Evolutionary conservation across 2,113 vertebrate genomes (phyloP).

Genomic region (Rynchops niger): DNA sequence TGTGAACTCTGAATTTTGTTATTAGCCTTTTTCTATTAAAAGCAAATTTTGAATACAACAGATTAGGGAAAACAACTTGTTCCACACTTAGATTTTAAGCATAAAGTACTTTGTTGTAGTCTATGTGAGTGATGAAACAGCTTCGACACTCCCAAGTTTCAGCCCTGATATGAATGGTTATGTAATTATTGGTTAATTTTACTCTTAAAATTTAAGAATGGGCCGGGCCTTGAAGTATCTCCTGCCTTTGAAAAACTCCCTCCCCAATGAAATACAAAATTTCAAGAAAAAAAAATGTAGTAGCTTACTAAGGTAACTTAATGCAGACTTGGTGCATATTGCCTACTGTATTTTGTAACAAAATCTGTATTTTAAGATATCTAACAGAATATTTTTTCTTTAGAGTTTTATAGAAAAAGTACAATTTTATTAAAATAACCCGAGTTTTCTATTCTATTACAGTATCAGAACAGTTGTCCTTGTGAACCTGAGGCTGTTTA

Average conservation of each 20-base stretch:
- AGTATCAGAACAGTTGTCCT: background rate
- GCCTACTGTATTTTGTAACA: background rate
- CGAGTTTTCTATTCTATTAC: background rate
- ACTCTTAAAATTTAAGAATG: background rate
- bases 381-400: background rate
- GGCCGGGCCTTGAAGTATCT: background rate
- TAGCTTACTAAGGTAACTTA: background rate
- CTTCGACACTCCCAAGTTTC: background rate
- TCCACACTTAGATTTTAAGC: background rate
- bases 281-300: background rate
- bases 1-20: background rate
- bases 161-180: background rate
- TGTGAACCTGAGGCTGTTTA: background rate
- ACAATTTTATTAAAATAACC: background rate
- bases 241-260: background rate
- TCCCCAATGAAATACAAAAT: background rate
- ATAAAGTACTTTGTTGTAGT: background rate
- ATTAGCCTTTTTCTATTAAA: background rate
- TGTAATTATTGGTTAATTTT: background rate
- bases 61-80: background rate
- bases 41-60: background rate
- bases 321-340: background rate
- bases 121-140: background rate
- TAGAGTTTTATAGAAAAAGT: background rate
- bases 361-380: background rate